These are phyloP conservation scores for Resseliella maxima DNA, from an alignment of 2,888 invertebrate species.

Conservation along the genomic window DNA sequence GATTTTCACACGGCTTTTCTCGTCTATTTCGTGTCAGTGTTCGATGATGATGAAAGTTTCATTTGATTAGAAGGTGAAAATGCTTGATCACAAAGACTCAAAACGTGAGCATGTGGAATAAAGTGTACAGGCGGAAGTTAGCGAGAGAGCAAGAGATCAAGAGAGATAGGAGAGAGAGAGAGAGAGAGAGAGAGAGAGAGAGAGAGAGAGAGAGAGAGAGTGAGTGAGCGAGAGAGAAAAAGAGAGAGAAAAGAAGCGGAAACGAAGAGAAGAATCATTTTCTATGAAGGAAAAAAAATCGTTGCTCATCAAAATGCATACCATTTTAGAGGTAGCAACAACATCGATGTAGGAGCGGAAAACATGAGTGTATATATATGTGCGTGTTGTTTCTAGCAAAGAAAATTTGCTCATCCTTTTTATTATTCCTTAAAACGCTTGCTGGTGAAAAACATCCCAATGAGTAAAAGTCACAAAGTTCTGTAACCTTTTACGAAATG, in stretches of 20 bases:
- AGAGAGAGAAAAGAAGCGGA: background rate
- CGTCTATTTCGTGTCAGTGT: background rate
- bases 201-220: too few relatives aligned
- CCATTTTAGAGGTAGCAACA: too few relatives aligned
- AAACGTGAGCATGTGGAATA: too few relatives aligned
- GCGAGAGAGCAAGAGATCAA: too few relatives aligned
- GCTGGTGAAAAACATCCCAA: background rate
- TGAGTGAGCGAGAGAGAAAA: too few relatives aligned
- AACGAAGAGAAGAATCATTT: background rate
- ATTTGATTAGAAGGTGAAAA: background rate
- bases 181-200: too few relatives aligned
- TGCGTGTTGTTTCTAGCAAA: background rate
- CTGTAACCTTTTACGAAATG: background rate
- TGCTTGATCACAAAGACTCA: background rate
- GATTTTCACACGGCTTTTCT: background rate
- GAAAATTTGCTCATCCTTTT: background rate
- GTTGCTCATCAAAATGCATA: too few relatives aligned
- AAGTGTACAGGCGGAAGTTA: too few relatives aligned
- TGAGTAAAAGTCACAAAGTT: background rate
- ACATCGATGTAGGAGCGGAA: background rate
- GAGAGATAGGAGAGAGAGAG: too few relatives aligned
- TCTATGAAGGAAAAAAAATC: too few relatives aligned
- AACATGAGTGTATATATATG: too few relatives aligned
- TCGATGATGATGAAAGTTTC: background rate
- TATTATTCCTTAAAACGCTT: background rate